Evolutionary conservation across 2,113 vertebrate genomes (phyloP), one percentile per base, ranked within the genome.

Genomic region (Bos indicus): DNA sequence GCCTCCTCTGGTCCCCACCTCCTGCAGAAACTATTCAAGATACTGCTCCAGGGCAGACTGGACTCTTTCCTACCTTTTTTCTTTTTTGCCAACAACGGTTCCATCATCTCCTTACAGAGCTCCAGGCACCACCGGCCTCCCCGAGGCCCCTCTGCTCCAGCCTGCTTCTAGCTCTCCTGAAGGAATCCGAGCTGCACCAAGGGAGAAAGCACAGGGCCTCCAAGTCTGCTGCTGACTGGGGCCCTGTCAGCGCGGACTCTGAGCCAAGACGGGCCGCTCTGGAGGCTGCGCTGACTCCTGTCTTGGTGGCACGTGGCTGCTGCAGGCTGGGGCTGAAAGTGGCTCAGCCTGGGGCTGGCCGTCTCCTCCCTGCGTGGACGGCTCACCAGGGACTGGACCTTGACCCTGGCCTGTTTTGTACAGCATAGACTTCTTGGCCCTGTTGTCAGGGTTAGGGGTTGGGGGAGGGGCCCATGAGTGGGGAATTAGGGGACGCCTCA

Each of bases 341-440:
- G 9, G 62, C 90, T 59, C 56, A 15, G 82, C 85, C 85, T 30
- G 74, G 77, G 56, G 86, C 96, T 60, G 8, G 95, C 97, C 90
- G 43, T 88, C 17, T 88, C 95, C 86, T 97, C 74, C 93, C 64
- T 91, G 56, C 84, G 5, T 17, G n/a, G 71, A 13, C 5, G 9
- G 56, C 51, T 87, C 28, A 40, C 86, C 85, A 2, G 54, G 36
- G 88, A 81, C 96, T 88, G 91, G 59, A 82, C 84, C 97, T 54
- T 92, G 62, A 92, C 88, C 16, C 40, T 74, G 93, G 97, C 98
- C 98, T 89, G 90, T 99, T 98, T 98, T 98, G 98, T 98, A 99
- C 98, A 98, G 98, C 98, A 97, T 97, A 96, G 97, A 98, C 91
- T 97, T 95, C 92, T 77, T 54, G 83, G 97, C 91, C 95, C 97